Percentiles rank a stretch among this genome's conserved stretches.
phyloP scores from a whole-genome alignment of 1,140 invertebrate species.

The Ceratina australensis region DNA sequence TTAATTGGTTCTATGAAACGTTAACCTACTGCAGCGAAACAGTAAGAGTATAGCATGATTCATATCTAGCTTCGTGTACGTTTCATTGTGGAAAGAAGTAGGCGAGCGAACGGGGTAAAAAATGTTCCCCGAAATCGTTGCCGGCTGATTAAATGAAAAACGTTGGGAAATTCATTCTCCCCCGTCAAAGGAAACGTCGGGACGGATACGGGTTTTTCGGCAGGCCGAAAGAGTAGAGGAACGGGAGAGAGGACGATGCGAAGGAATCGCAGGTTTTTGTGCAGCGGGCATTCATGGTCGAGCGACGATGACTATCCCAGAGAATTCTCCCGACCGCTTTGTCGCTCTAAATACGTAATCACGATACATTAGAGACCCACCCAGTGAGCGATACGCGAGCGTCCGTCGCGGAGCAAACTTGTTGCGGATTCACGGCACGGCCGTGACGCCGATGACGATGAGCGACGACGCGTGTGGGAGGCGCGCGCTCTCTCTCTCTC shows the following conservation, averaged over 20 bases:
- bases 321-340: conserved; percentile 30
- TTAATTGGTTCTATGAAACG: not conserved
- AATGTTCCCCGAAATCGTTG: too few species aligned
- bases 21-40: not conserved
- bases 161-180: too few species aligned
- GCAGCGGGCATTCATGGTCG: conserved; percentile 1
- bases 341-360: conserved; percentile 51
- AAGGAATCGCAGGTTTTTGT: conserved; percentile 16
- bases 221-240: not conserved
- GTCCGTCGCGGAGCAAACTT: conserved; percentile 52
- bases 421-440: conserved; percentile 46
- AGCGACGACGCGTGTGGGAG: conserved; percentile 44
- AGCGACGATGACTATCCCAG: conserved; percentile 30
- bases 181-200: not conserved
- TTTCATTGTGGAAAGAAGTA: too few species aligned
- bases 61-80: not conserved
- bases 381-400: conserved; percentile 49
- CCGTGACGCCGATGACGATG: conserved; percentile 10
- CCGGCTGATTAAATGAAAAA: too few species aligned
- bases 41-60: not conserved
- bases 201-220: not conserved
- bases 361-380: conserved; percentile 43
- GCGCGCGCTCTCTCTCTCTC: conserved; percentile 5
- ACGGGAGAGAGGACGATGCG: not conserved
- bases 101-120: too few species aligned